phyloP scores from a whole-genome alignment of 2,888 invertebrate species.

The Cantharis rustica region DNA sequence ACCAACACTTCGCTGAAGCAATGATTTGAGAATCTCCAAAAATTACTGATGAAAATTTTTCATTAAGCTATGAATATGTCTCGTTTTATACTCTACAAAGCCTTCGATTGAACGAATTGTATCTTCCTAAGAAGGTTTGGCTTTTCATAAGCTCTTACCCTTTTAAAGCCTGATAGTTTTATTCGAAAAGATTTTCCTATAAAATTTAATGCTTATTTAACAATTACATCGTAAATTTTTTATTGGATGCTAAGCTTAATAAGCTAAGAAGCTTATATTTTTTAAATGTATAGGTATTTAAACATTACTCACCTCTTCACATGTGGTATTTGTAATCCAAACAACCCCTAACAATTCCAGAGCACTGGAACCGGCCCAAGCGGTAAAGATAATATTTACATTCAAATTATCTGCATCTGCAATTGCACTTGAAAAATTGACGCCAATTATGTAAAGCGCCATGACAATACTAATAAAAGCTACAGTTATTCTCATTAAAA shows the following conservation, averaged over 20 bases:
- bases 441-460: slow-evolving; percentile 41
- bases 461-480: slow-evolving; percentile 44
- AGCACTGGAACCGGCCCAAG: slow-evolving; percentile 44
- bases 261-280: background rate
- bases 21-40: background rate
- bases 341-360: slow-evolving; percentile 42
- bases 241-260: background rate
- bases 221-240: background rate
- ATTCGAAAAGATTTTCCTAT: background rate
- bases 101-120: background rate
- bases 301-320: slow-evolving; percentile 41
- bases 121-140: background rate
- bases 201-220: background rate
- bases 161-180: background rate
- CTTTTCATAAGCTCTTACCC: background rate
- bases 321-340: slow-evolving; percentile 42
- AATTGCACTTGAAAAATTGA: slow-evolving; percentile 35
- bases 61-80: background rate
- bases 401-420: slow-evolving; percentile 19
- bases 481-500: slow-evolving; percentile 41
- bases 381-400: slow-evolving; percentile 38
- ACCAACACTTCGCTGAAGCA: background rate
- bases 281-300: background rate
- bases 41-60: background rate
- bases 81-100: background rate